phyloP scores from a whole-genome alignment of 2,888 invertebrate genomes.

The Melieria picta region DNA sequence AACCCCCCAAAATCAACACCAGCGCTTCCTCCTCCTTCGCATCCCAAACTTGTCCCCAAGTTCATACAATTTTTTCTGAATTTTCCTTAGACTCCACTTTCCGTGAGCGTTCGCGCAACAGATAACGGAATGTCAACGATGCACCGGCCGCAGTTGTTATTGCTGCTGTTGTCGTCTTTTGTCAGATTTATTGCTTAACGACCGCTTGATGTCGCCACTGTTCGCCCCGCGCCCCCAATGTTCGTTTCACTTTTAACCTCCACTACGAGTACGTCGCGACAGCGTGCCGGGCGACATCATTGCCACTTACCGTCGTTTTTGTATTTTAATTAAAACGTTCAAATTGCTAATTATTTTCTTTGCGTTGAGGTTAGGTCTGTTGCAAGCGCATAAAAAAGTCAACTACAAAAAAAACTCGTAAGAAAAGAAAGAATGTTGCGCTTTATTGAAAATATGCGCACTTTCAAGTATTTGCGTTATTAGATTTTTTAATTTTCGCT shows the following conservation, averaged over 20 bases:
- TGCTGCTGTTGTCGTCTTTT: slow-evolving; percentile 51
- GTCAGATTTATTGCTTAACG: slow-evolving; percentile 21
- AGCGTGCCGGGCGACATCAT: slow-evolving; percentile 1
- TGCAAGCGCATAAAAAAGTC: too few species aligned
- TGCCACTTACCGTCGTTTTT: slow-evolving; percentile 24
- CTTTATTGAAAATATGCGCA: background rate
- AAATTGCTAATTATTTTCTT: slow-evolving; percentile 57
- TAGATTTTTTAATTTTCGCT: slow-evolving; percentile 28
- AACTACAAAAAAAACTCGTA: too few species aligned
- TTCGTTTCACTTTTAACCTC: background rate
- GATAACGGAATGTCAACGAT: too few species aligned
- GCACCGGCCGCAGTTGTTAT: too few species aligned
- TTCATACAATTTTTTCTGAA: too few species aligned
- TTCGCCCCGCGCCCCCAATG: background rate
- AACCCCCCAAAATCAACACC: too few species aligned
- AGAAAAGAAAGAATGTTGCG: too few species aligned
- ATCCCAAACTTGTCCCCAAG: too few species aligned
- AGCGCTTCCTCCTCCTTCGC: too few species aligned
- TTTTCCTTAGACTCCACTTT: too few species aligned
- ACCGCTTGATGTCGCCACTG: slow-evolving; percentile 46
- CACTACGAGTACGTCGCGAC: background rate
- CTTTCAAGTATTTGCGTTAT: slow-evolving; percentile 31
- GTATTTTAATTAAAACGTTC: slow-evolving; percentile 57
- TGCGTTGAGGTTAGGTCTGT: slow-evolving; percentile 13
- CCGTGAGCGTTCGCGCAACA: too few species aligned